A percentile compares a stretch with the other conserved stretches of the same genome.
phyloP scores from a whole-genome alignment of 2,797 vertebrate genomes.

The Cottoperca gobio region DNA sequence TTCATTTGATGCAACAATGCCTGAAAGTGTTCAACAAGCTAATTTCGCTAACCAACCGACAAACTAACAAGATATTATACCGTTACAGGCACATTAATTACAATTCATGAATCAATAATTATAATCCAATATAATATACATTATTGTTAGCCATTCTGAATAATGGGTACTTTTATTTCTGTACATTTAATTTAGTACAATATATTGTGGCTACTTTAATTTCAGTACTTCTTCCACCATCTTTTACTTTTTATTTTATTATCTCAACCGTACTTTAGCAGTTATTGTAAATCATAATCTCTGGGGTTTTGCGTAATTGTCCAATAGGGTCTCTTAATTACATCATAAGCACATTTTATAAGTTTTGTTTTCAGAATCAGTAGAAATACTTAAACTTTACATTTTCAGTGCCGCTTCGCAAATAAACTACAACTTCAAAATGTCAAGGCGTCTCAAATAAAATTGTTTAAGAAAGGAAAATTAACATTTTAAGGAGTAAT shows the following conservation, averaged over 20 bases:
- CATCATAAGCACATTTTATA: neutral
- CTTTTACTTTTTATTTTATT: neutral
- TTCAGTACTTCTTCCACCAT: neutral
- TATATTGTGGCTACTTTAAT: neutral
- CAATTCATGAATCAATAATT: neutral
- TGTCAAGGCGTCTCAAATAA: neutral
- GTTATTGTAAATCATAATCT: neutral
- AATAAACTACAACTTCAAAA: slow-evolving; percentile 24
- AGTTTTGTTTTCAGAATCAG: neutral
- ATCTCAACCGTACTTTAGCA: neutral
- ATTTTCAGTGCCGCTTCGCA: neutral
- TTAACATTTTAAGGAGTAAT: neutral
- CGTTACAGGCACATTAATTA: neutral
- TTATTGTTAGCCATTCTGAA: neutral
- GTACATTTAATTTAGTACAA: too few relatives aligned
- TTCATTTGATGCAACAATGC: neutral
- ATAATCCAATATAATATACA: neutral
- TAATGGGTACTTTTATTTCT: neutral
- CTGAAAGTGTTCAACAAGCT: neutral
- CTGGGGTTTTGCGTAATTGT: neutral
- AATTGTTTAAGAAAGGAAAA: neutral
- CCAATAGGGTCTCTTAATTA: neutral
- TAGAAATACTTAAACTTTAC: neutral
- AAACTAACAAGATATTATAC: neutral
- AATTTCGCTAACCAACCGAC: neutral